Conservation (phyloP, 30 jellyfish, hydroid and myxozoan species). For the Aurelia sp. region DNA sequence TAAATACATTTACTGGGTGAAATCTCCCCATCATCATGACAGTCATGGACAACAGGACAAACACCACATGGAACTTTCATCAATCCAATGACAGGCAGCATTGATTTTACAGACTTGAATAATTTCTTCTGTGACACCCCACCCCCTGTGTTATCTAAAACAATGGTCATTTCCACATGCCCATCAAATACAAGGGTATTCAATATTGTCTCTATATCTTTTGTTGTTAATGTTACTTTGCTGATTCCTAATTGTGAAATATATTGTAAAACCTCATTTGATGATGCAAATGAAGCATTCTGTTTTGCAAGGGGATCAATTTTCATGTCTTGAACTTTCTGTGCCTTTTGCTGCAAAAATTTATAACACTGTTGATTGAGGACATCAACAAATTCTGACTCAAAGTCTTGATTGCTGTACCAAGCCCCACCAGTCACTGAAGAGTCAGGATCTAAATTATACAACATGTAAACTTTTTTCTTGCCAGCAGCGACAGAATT, state of each 20-base stretch:
- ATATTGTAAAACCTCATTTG: constrained; percentile 89
- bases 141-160: constrained; percentile 51
- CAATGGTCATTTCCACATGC: constrained; percentile 85
- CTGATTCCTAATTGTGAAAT: constrained; percentile 97
- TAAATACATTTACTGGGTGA: constrained; percentile 90
- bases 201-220: constrained; percentile 93
- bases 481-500: constrained; percentile 98
- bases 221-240: constrained; percentile 87
- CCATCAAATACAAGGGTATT: constrained; percentile 95
- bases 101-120: constrained; percentile 78
- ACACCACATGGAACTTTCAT: constrained; percentile 98
- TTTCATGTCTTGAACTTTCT: constrained; percentile 81
- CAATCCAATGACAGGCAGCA: constrained; percentile 88
- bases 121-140: constrained; percentile 78
- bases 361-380: constrained; percentile 93
- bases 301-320: constrained; percentile 84
- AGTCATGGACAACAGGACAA: constrained; percentile 91
- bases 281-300: constrained; percentile 92
- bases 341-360: constrained; percentile 81
- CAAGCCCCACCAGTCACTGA: constrained; percentile 99
- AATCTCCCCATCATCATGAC: constrained; percentile 90
- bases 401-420: constrained; percentile 98
- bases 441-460: constrained; percentile 89
- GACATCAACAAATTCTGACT: constrained; percentile 97
- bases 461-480: constrained; percentile 94